Conservation (phyloP, 2,113 vertebrate genomes). For the Rhombomys opimus region DNA sequence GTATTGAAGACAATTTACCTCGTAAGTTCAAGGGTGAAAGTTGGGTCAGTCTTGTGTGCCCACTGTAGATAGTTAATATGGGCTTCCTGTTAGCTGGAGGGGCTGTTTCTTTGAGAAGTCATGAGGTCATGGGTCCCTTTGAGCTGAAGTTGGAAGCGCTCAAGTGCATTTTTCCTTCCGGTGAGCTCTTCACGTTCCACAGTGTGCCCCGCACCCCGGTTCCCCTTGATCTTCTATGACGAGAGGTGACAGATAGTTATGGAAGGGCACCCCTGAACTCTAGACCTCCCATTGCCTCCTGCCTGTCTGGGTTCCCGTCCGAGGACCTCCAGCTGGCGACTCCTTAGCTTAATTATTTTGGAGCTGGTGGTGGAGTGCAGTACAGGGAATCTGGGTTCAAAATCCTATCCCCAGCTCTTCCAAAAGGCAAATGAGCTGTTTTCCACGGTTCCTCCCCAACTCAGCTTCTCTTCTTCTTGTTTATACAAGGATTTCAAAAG, state of each 20-base stretch:
- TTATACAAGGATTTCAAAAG: conserved; percentile 26
- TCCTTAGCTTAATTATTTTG: not conserved
- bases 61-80: not conserved
- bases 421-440: not conserved
- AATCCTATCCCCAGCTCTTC: not conserved
- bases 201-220: accelerated
- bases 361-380: no score
- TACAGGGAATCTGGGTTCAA: not conserved
- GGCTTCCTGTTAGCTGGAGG: not conserved
- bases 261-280: not conserved
- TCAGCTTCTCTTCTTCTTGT: not conserved
- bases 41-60: not conserved
- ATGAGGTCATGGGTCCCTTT: not conserved
- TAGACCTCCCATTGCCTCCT: not conserved
- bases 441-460: not conserved
- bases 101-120: not conserved
- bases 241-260: not conserved
- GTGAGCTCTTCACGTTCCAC: not conserved
- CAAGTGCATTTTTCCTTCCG: not conserved
- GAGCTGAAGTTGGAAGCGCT: not conserved
- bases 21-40: not conserved
- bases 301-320: not conserved
- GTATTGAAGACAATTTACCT: not conserved
- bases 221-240: not conserved
- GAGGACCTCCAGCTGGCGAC: not conserved